phyloP scores from a whole-genome alignment of 2,888 invertebrate genomes.

The Drosophila picticornis region DNA sequence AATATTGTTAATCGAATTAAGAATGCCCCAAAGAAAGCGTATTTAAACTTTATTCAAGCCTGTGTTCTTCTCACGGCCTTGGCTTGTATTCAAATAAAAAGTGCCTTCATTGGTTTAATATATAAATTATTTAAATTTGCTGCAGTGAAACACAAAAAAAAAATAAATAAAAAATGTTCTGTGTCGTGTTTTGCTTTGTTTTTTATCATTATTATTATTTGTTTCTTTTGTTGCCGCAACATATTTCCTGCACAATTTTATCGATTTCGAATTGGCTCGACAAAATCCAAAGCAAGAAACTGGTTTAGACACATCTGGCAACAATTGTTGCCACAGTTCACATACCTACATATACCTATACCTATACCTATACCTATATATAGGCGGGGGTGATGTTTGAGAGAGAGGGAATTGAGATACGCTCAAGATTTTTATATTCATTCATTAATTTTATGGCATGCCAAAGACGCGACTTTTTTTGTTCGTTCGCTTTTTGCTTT shows the following conservation, averaged over 20 bases:
- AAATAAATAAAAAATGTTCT: constrained; percentile 21
- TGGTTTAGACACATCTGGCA: constrained; percentile 61
- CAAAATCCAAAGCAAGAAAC: constrained; percentile 52
- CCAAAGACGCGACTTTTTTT: constrained; percentile 27
- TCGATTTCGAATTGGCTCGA: constrained; percentile 67
- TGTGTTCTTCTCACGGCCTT: neutral
- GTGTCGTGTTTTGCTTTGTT: constrained; percentile 14
- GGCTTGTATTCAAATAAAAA: constrained; percentile 27
- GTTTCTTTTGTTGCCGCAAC: constrained; percentile 12
- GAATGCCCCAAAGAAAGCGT: constrained; percentile 3
- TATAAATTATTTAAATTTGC: constrained; percentile 62
- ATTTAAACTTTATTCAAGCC: neutral
- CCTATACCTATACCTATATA: neutral
- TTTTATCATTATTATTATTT: neutral
- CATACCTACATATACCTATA: constrained; percentile 15
- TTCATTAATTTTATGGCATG: constrained; percentile 66
- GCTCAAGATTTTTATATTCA: constrained; percentile 53
- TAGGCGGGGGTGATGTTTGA: constrained; percentile 26
- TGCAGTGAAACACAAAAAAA: constrained; percentile 16
- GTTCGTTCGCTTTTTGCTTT: neutral
- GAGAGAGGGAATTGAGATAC: neutral
- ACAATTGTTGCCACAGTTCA: constrained; percentile 65
- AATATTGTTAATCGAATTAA: neutral
- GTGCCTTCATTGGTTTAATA: constrained; percentile 38
- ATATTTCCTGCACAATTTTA: constrained; percentile 69